A percentile compares a stretch with the other conserved stretches of the same genome.
Conservation (phyloP, 1,140 invertebrate species). For the Globodera ellingtonae region DNA sequence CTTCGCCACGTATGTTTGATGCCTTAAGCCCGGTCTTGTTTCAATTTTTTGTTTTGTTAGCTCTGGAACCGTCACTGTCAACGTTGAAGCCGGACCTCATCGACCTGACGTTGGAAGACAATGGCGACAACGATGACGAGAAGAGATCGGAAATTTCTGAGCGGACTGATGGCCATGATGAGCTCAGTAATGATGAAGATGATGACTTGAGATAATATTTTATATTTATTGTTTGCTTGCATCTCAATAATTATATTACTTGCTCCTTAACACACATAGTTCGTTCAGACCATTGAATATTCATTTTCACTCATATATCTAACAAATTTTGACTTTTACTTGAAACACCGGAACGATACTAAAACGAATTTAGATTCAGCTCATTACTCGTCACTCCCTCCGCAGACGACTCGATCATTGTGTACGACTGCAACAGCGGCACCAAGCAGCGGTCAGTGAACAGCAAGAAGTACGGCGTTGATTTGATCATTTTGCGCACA, state of each 20-base stretch:
- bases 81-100: neutral
- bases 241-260: too few species aligned
- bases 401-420: conserved; percentile 98
- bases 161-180: neutral
- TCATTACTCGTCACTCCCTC: conserved; percentile 84
- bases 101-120: neutral
- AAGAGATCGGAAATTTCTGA: neutral
- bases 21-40: neutral
- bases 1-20: neutral
- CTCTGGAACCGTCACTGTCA: neutral
- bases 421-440: conserved; percentile 98
- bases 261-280: too few species aligned
- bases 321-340: too few species aligned
- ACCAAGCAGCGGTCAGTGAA: conserved; percentile 81
- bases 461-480: conserved; percentile 99
- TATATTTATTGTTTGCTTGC: too few species aligned
- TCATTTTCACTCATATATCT: too few species aligned
- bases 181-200: neutral
- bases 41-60: neutral
- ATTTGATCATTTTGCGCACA: conserved; percentile 96
- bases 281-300: too few species aligned
- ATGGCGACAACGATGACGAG: neutral
- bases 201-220: too few species aligned
- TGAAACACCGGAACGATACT: neutral
- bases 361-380: neutral